Conservation (phyloP, 2,888 invertebrate species). For the Microctonus brassicae region DNA sequence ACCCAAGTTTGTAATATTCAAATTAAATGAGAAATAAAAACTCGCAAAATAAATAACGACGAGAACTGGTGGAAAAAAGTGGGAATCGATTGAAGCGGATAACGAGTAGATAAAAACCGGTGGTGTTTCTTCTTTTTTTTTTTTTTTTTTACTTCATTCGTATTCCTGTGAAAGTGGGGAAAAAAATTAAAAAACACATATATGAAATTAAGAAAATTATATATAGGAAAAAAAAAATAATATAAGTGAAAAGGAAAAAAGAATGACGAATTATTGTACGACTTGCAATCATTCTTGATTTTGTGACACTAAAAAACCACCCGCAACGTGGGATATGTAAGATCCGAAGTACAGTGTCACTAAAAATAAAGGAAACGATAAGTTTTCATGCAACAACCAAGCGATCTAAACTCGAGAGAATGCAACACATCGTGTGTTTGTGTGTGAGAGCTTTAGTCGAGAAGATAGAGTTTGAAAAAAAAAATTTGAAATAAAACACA, state of each 20-base stretch:
- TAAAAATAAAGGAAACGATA: constrained; percentile 11
- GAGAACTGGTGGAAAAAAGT: background rate
- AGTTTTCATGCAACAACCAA: background rate
- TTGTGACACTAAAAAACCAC: constrained; percentile 7
- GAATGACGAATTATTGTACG: constrained; percentile 18
- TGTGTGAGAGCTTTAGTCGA: background rate
- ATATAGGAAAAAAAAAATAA: constrained; percentile 32
- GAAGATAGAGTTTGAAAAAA: constrained; percentile 29
- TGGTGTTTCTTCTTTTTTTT: background rate
- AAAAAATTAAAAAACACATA: too few relatives aligned
- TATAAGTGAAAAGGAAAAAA: constrained; percentile 15
- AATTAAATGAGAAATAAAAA: constrained; percentile 20
- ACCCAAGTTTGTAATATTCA: constrained; percentile 14
- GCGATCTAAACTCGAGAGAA: background rate
- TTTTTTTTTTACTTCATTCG: background rate
- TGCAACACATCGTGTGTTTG: background rate
- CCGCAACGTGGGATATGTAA: constrained; percentile 21
- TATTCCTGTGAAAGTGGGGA: background rate
- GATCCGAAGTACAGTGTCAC: constrained; percentile 6
- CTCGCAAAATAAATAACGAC: background rate
- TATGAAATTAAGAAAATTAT: constrained; percentile 27
- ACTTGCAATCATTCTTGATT: constrained; percentile 20
- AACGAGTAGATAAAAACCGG: background rate
- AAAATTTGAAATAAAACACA: constrained; percentile 43
- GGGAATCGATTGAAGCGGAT: background rate